Conservation (phyloP, 2,888 invertebrate genomes). For the Ornithoptera priamus region DNA sequence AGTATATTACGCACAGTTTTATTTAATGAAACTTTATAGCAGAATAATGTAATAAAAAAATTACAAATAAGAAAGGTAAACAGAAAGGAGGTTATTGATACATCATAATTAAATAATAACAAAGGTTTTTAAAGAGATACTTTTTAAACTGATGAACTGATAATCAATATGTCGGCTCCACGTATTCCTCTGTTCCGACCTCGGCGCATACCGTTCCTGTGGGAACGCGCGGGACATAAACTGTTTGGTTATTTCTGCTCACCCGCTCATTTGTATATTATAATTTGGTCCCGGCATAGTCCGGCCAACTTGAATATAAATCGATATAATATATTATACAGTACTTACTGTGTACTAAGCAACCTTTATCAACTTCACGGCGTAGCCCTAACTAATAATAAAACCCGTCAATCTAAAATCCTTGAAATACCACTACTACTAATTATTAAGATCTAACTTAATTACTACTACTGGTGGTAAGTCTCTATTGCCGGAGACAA, state of each 20-base stretch:
- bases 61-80: too few species aligned
- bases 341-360: slow-evolving; percentile 39
- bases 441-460: too few species aligned
- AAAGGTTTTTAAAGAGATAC: too few species aligned
- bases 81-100: too few species aligned
- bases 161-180: slow-evolving; percentile 43
- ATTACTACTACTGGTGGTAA: too few species aligned
- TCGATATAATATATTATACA: slow-evolving; percentile 52
- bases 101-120: too few species aligned
- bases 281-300: slow-evolving; percentile 66
- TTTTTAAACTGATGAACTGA: background rate
- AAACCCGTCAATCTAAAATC: too few species aligned
- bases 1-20: too few species aligned
- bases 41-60: too few species aligned
- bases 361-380: slow-evolving; percentile 2
- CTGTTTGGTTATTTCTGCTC: slow-evolving; percentile 78
- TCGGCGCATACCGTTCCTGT: slow-evolving; percentile 77
- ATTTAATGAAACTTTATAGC: too few species aligned
- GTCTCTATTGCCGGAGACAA: too few species aligned
- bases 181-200: slow-evolving; percentile 40
- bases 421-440: too few species aligned
- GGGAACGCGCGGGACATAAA: slow-evolving; percentile 78
- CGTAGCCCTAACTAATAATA: background rate
- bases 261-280: slow-evolving; percentile 78
- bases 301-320: slow-evolving; percentile 53